Conservation (phyloP, 1,140 invertebrate species). For the Scylla paramamosain region DNA sequence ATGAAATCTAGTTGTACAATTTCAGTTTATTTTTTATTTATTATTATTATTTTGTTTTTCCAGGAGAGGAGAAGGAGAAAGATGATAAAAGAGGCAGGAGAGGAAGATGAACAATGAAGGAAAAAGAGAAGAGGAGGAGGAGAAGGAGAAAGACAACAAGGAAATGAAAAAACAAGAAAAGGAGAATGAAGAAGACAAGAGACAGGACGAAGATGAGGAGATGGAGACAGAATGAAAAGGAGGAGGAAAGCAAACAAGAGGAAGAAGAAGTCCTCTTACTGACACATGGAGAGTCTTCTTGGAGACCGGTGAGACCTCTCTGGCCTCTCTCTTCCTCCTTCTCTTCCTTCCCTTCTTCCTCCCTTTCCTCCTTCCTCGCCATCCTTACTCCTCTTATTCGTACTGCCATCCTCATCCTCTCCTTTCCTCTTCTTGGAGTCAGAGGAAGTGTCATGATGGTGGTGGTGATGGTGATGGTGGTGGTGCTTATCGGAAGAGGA, state of each 20-base stretch:
- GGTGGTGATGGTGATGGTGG: background rate
- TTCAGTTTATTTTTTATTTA: no score
- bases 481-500: background rate
- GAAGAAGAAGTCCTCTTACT: slow-evolving; percentile 33
- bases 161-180: no score
- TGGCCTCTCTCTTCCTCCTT: slow-evolving; percentile 65
- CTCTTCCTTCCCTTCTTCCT: slow-evolving; percentile 2
- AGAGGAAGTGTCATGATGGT: background rate
- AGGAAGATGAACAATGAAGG: background rate
- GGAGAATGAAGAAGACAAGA: no score
- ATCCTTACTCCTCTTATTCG: background rate
- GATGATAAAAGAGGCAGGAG: background rate
- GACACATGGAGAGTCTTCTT: slow-evolving; percentile 71
- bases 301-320: slow-evolving; percentile 68
- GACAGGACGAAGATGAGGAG: no score
- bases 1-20: no score
- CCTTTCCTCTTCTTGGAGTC: background rate
- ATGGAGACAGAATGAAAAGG: no score
- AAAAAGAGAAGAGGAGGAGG: background rate
- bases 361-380: slow-evolving; percentile 39
- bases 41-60: no score
- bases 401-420: slow-evolving; percentile 46
- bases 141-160: background rate
- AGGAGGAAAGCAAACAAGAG: no score
- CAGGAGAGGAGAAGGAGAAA: background rate